Base-by-base conservation (phyloP, 2,888 invertebrate genomes). In the Argyresthia goedartella region DNA sequence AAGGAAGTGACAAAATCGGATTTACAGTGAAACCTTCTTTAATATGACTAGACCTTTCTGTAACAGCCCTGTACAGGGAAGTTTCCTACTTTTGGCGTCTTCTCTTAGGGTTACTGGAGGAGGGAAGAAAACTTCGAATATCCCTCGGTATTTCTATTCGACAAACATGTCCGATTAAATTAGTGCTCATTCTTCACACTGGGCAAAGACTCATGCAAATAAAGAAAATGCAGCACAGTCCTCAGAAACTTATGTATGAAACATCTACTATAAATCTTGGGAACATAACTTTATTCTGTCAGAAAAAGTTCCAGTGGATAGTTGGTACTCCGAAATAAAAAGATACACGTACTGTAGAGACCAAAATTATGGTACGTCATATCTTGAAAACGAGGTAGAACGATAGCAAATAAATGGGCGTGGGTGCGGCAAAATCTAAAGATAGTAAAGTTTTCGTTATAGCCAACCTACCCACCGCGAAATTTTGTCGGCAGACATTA, bases 361-460 rank as follows among this genome's bases (percentile, higher is more conserved):
- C 55, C 93, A 93, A 1, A 86, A 82, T 8, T 88, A 88, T 55
- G 88, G 87, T 55, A 90, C 93, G 95, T n/a, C 95, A 96, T 69
- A 95, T 96, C 67, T 92, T 94, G 0, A 95, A 96, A 80, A 90
- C 96, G 1, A 88, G 95, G 25, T 95, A 95, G 95, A 91, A 91
- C 60, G 90, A 89, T 48, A 92, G 91, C 53, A 89, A 88, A 51
- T 90, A 93, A 64, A 66, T 96, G 10, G 96, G 96, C 0, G 91
- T 95, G 0, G 96, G 93, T 4, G 88, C 92, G 64, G 91, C 93
- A 0, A 89, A 86, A 54, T 90, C 91, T 53, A 89, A 90, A 52
- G 91, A 92, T 54, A 95, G 93, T 34, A 92, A 90, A 67, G 89
- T 92, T 58, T 94, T 92, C 71, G 95, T 97, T 0, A 97, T 98